These are phyloP conservation scores for Papilio demoleus DNA, from an alignment of 2,888 invertebrate species.

Conservation along the genomic window DNA sequence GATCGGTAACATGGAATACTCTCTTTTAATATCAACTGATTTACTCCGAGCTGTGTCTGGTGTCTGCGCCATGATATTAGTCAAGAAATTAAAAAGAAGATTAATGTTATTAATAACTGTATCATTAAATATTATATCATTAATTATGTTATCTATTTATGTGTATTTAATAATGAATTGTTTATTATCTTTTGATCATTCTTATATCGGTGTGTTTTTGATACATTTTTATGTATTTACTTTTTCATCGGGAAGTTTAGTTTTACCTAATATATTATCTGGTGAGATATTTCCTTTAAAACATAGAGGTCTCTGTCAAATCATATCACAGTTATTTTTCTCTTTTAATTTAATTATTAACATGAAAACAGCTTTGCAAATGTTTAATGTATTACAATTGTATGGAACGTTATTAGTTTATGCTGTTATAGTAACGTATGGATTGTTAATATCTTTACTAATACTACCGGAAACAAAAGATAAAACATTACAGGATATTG, in stretches of 20 bases:
- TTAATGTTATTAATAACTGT: conserved; percentile 10
- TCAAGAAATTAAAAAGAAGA: not conserved
- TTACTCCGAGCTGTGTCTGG: conserved; percentile 82
- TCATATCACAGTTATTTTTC: conserved; percentile 82
- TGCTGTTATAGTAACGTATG: conserved; percentile 76
- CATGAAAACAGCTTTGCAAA: conserved; percentile 84
- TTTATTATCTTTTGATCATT: conserved; percentile 2
- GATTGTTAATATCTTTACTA: conserved; percentile 46
- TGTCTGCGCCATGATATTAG: conserved; percentile 13
- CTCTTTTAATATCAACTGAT: conserved; percentile 83
- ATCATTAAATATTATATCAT: not conserved
- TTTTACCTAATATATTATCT: conserved; percentile 87
- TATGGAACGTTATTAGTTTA: conserved; percentile 83
- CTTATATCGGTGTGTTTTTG: conserved; percentile 71
- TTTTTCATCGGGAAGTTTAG: conserved; percentile 82
- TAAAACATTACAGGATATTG: conserved; percentile 45
- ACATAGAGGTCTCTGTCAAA: conserved; percentile 83
- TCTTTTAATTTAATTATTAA: conserved; percentile 85
- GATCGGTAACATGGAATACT: conserved; percentile 83
- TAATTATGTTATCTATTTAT: conserved; percentile 71
- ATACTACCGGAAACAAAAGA: conserved; percentile 45
- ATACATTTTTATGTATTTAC: conserved; percentile 81
- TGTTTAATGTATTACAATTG: conserved; percentile 75
- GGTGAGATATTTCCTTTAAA: conserved; percentile 87
- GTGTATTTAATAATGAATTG: conserved; percentile 60